A percentile compares a stretch with the other conserved stretches of the same genome.
Conservation (phyloP, 2,797 vertebrate genomes). For the Syngnathus acus region DNA sequence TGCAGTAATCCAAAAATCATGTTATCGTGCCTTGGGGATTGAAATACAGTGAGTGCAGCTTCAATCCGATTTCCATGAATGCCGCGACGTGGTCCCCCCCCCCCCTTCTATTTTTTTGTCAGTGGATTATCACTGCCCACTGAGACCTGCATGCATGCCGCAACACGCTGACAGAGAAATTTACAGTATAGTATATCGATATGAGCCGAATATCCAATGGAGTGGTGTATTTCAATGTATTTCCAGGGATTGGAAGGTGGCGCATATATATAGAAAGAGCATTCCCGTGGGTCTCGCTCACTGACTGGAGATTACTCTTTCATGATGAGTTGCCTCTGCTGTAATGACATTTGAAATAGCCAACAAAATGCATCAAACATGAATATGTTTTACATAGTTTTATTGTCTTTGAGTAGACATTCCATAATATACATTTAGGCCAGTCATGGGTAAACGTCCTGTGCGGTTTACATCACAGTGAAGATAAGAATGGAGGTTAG, state of each 20-base stretch:
- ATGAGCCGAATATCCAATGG: constrained; percentile 28
- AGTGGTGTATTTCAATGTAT: constrained; percentile 46
- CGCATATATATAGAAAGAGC: constrained; percentile 32
- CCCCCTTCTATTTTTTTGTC: constrained; percentile 48
- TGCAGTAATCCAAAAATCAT: constrained; percentile 71
- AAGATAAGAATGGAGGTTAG: neutral
- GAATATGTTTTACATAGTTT: constrained; percentile 48
- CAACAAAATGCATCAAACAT: constrained; percentile 30
- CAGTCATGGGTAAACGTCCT: constrained; percentile 10
- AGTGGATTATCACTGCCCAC: constrained; percentile 61
- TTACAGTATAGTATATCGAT: constrained; percentile 34
- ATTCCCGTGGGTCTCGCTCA: constrained; percentile 43
- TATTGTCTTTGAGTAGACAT: constrained; percentile 20
- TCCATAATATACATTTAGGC: constrained; percentile 9
- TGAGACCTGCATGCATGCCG: constrained; percentile 38
- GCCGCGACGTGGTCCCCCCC: constrained; percentile 41
- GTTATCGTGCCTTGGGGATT: constrained; percentile 56
- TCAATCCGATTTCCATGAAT: constrained; percentile 63
- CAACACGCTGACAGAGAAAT: constrained; percentile 26
- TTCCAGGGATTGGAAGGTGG: constrained; percentile 38
- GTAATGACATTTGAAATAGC: constrained; percentile 38
- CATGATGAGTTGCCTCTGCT: constrained; percentile 48
- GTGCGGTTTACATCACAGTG: constrained; percentile 32
- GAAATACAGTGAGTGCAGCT: constrained; percentile 55
- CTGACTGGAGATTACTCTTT: constrained; percentile 48